Evolutionary conservation across 2,797 vertebrate species (phyloP).

Genomic region (Jordanella pulchra): DNA sequence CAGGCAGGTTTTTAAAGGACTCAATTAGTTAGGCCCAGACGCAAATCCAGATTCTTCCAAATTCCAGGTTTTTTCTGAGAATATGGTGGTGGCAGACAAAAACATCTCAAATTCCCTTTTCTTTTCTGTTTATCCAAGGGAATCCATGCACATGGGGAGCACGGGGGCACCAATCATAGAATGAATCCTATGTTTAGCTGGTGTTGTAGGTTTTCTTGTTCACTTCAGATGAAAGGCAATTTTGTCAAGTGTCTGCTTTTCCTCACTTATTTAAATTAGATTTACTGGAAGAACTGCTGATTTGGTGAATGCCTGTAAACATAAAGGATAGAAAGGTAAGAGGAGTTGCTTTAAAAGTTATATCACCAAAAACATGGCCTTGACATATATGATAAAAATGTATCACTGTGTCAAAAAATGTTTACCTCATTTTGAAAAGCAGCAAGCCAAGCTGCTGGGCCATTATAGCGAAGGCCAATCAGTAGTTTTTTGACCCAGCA

Average conservation of each 20-base stretch:
- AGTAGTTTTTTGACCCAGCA: too few species aligned
- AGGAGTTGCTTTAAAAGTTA: too few species aligned
- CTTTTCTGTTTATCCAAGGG: conserved; percentile 68
- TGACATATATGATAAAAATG: too few species aligned
- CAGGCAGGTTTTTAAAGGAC: conserved; percentile 71
- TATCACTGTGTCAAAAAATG: too few species aligned
- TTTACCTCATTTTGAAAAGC: too few species aligned
- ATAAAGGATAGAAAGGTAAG: too few species aligned
- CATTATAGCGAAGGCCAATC: too few species aligned
- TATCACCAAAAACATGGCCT: too few species aligned
- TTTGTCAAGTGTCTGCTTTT: conserved; percentile 47
- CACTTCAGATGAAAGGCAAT: conserved; percentile 58
- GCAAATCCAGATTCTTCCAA: conserved; percentile 72
- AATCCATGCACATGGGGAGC: conserved; percentile 67
- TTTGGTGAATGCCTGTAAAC: conserved; percentile 29
- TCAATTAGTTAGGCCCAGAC: conserved; percentile 81
- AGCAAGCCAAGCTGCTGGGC: too few species aligned
- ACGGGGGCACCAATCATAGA: conserved; percentile 65
- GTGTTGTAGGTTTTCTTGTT: conserved; percentile 53
- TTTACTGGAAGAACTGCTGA: conserved; percentile 28
- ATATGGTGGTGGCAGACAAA: conserved; percentile 43
- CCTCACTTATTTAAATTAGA: conserved; percentile 41
- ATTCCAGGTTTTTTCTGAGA: conserved; percentile 71
- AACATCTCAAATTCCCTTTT: conserved; percentile 65
- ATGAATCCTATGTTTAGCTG: conserved; percentile 66